Evolutionary conservation across 2,888 invertebrate genomes (phyloP).

Genomic region (Mayetiola destructor): DNA sequence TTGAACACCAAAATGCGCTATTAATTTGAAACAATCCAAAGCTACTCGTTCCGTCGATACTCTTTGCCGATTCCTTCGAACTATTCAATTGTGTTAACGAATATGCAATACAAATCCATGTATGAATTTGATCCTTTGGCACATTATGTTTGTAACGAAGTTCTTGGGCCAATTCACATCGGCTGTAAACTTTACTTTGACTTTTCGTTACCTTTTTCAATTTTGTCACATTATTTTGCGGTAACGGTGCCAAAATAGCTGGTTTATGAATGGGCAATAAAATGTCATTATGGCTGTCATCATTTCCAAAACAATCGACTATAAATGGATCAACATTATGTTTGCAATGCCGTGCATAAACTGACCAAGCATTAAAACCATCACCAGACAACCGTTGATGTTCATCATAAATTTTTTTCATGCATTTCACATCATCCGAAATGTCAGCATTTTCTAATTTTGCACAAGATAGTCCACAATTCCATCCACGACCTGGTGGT

Average conservation of each 20-base stretch:
- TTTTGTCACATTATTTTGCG: background rate
- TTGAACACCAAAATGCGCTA: conserved; percentile 53
- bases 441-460: conserved; percentile 54
- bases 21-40: conserved; percentile 64
- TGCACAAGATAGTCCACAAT: conserved; percentile 46
- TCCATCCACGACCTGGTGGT: conserved; percentile 40
- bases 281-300: background rate
- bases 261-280: background rate
- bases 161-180: conserved; percentile 55
- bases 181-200: conserved; percentile 28
- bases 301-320: conserved; percentile 25
- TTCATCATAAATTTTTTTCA: conserved; percentile 46
- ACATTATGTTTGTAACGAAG: conserved; percentile 41
- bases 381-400: conserved; percentile 52
- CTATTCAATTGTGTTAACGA: conserved; percentile 56
- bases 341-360: conserved; percentile 28
- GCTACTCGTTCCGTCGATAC: conserved; percentile 44
- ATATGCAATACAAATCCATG: conserved; percentile 57
- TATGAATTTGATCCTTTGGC: conserved; percentile 38
- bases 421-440: conserved; percentile 52
- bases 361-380: conserved; percentile 44
- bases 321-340: conserved; percentile 25
- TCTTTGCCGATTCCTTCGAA: conserved; percentile 30
- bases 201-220: background rate
- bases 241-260: background rate